Evolutionary conservation across 1,140 invertebrate genomes (phyloP).

Genomic region (Drosophila repleta): DNA sequence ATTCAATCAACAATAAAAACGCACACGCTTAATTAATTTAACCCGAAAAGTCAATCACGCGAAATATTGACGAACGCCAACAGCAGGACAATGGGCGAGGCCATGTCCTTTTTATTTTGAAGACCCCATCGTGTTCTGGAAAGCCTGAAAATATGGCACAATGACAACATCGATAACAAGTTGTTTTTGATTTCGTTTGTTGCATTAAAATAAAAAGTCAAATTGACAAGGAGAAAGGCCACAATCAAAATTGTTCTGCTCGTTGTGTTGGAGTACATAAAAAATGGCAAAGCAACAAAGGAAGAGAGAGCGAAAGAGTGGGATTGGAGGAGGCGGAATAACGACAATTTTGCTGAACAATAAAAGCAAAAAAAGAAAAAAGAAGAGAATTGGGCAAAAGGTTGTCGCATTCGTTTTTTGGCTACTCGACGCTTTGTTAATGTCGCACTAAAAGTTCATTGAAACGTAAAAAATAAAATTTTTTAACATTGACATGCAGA

Average conservation of each 20-base stretch:
- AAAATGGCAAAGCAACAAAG: slow-evolving; percentile 9
- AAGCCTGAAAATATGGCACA: slow-evolving; percentile 53
- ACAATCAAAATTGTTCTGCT: slow-evolving; percentile 55
- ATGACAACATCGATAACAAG: slow-evolving; percentile 76
- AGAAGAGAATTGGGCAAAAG: slow-evolving; percentile 6
- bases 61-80: slow-evolving; percentile 63
- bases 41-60: slow-evolving; percentile 75
- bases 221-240: slow-evolving; percentile 59
- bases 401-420: slow-evolving; percentile 26
- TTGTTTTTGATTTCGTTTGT: slow-evolving; percentile 72
- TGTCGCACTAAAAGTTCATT: slow-evolving; percentile 63
- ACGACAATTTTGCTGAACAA: slow-evolving; percentile 14
- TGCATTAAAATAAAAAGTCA: slow-evolving; percentile 70
- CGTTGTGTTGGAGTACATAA: slow-evolving; percentile 34
- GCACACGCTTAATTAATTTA: slow-evolving; percentile 82
- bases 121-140: background rate
- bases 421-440: slow-evolving; percentile 43
- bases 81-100: slow-evolving; percentile 9
- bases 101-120: background rate
- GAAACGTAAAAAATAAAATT: slow-evolving; percentile 63
- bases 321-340: slow-evolving; percentile 8
- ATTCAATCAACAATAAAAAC: slow-evolving; percentile 80
- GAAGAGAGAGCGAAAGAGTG: background rate
- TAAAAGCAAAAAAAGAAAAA: background rate
- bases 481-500: slow-evolving; percentile 40